These are phyloP conservation scores for Creontiades dilutus DNA, from an alignment of 2,888 invertebrate genomes.

Conservation along the genomic window DNA sequence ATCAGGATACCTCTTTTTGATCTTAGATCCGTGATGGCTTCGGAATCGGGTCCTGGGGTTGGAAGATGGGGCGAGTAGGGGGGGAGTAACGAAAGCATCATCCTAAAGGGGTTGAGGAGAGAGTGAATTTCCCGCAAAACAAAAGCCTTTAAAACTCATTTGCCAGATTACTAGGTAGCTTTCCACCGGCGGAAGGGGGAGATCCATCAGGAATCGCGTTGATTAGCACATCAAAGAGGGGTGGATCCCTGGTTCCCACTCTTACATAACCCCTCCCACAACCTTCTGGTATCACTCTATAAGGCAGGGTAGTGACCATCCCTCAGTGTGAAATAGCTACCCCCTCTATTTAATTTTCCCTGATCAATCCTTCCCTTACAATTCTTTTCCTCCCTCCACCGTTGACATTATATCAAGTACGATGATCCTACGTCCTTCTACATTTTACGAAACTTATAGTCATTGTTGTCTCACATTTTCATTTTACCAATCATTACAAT, in stretches of 20 bases:
- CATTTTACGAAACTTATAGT: too few relatives aligned
- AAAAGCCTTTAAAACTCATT: constrained; percentile 35
- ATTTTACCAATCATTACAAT: too few relatives aligned
- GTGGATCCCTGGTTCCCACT: background rate
- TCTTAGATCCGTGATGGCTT: too few relatives aligned
- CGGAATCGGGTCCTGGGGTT: too few relatives aligned
- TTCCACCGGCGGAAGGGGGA: background rate
- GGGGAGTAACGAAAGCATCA: too few relatives aligned
- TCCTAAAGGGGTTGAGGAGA: too few relatives aligned
- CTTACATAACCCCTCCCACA: background rate
- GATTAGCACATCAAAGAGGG: constrained; percentile 25
- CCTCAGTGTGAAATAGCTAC: background rate
- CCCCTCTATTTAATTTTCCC: background rate
- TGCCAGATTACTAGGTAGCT: constrained; percentile 34
- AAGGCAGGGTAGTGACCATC: background rate
- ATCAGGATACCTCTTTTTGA: too few relatives aligned
- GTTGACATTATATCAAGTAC: too few relatives aligned
- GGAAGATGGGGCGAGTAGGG: too few relatives aligned
- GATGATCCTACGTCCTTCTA: too few relatives aligned
- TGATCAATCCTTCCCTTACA: background rate
- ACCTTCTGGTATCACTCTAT: background rate
- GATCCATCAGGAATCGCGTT: constrained; percentile 36
- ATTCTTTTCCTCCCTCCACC: background rate
- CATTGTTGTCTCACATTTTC: too few relatives aligned
- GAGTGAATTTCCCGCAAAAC: constrained; percentile 35